These are phyloP conservation scores for Meghimatium bilineatum DNA, from an alignment of 2,888 invertebrate species.

Conservation along the genomic window DNA sequence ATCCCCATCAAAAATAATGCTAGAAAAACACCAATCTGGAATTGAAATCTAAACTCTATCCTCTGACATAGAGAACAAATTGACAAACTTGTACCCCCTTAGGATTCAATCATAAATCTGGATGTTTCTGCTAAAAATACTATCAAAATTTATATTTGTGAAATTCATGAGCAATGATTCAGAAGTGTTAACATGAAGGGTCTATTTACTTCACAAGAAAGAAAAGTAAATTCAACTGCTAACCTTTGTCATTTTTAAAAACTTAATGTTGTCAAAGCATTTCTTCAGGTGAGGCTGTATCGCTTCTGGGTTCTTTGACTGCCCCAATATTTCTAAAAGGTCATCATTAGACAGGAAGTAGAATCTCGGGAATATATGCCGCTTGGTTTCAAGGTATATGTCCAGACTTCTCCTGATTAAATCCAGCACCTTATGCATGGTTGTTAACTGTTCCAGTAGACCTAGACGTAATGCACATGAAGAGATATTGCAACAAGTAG, in stretches of 20 bases:
- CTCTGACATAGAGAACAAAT: too few species aligned
- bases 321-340: constrained; percentile 89
- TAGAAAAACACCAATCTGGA: too few species aligned
- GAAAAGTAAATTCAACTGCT: background rate
- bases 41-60: too few species aligned
- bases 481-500: too few species aligned
- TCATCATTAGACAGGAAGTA: constrained; percentile 91
- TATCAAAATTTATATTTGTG: too few species aligned
- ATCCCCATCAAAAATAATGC: too few species aligned
- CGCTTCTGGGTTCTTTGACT: constrained; percentile 88
- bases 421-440: constrained; percentile 87
- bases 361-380: constrained; percentile 90
- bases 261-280: constrained; percentile 89
- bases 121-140: too few species aligned
- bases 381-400: constrained; percentile 90
- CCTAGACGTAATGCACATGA: constrained; percentile 73
- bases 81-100: too few species aligned
- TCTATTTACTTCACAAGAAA: too few species aligned
- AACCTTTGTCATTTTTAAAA: constrained; percentile 76
- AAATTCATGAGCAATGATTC: too few species aligned
- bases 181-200: too few species aligned
- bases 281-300: constrained; percentile 92
- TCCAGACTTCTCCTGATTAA: constrained; percentile 89
- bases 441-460: constrained; percentile 83
- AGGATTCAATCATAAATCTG: too few species aligned